Base-by-base conservation (phyloP, 2,888 invertebrate genomes). In the Drosophila melanosoma region DNA sequence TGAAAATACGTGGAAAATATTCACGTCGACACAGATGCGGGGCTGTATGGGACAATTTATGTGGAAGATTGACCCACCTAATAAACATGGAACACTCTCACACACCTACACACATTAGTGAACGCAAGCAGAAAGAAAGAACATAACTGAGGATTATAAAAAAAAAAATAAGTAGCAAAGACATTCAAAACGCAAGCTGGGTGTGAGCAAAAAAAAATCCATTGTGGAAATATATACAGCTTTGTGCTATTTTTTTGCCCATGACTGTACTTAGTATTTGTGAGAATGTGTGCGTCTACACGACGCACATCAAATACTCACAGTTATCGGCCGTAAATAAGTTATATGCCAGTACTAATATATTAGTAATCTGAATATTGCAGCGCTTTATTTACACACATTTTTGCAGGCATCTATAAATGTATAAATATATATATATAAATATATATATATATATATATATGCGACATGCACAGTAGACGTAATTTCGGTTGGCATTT, bases 381-480 rank as follows among this genome's bases (percentile, higher is more conserved):
- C 69, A 56, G 52, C 32, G 53, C 58, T 48, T 66, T 74, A 74
- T 72, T 74, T 72, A 66, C 66, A 56, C 72, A 67, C 74, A 73
- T 60, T 45, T 66, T 74, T 5, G 72, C 40, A 52, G 26, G 17
- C 32, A 48, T 48, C 45, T 12, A 29, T 26, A 59, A 20, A 42
- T 20, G 20, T 20, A 38, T 49, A 42, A 17, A 56, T 15, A 53
- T 62, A 10, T 26, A 20, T n/a, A 17, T 3, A 26, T 36, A 33
- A n/a, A 35, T 23, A 45, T n/a, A 20, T 52, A 42, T 52, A 38
- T 6, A 15, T 17, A 7, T 6, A 38, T 20, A 20, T 32, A 45
- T 29, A 20, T 69, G 15, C 3, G 17, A 17, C 26, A 26, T 54
- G 36, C 26, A 58, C 26, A 36, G 36, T 45, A n/a, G 42, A 20